Base-by-base conservation (phyloP, 2,113 vertebrate genomes). In the Symphodus melops region DNA sequence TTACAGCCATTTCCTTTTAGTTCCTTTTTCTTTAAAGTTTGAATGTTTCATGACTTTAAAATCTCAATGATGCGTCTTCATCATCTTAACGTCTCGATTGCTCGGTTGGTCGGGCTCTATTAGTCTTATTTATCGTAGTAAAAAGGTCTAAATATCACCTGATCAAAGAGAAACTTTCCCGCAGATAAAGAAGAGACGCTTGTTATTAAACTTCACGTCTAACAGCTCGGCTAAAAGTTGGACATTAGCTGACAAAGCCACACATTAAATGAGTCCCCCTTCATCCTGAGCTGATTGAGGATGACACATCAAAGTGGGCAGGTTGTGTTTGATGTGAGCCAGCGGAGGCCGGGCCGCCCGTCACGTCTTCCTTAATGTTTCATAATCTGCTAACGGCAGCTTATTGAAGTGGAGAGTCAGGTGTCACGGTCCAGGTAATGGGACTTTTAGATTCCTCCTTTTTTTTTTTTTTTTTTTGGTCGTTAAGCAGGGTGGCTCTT, bases 391-490 rank as follows among this genome's bases (percentile, higher is more conserved):
- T 53, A 46, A 69, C 37, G 42, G 73, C 82, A 9, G 61, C 67
- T 60, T 14, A 59, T 59, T 75, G 62, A 72, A 60, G 75, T 28
- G 0, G 1, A n/a, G 55, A 39, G 33, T 14, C 57, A 42, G 23
- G 56, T 51, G 65, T 62, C 82, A 56, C 23, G n/a, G 21, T 65
- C 2, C n/a, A 62, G 62, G 64, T 82, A 53, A 82, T 64, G 58
- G 59, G 55, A 70, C 75, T 61, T 68, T 78, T 36, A 6, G 41
- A 2, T 55, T 62, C 64, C 54, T 72, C 62, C 25, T 52, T 78
- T 72, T 56, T 53, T 65, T 51, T 78, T 72, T 55, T 48, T 60
- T 72, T 56, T 53, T 65, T 51, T 78, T 72, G 51, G 41, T 60
- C 44, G 52, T 70, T 70, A 14, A 72, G 67, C 75, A 16, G 19